Conservation (phyloP, 2,888 invertebrate species). For the Siphonodentalium dalli region DNA sequence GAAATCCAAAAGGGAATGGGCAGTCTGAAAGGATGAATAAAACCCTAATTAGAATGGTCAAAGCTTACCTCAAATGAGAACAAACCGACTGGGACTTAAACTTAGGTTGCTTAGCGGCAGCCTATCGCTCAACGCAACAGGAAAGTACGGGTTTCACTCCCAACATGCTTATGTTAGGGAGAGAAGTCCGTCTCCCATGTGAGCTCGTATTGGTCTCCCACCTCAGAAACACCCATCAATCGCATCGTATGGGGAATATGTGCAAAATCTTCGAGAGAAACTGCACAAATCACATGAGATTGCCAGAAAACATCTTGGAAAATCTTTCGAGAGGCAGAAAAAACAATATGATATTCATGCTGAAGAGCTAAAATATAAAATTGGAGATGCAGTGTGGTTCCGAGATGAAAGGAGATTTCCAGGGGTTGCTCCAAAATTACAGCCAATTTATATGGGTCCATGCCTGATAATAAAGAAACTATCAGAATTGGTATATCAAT, state of each 20-base stretch:
- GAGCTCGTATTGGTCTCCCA: constrained; percentile 8
- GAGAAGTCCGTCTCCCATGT: constrained; percentile 26
- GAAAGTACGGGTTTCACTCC: constrained; percentile 26
- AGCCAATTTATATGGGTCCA: background rate
- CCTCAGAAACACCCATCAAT: background rate
- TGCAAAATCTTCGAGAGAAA: constrained; percentile 3
- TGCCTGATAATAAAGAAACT: background rate
- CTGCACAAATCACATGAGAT: constrained; percentile 15
- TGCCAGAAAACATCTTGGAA: constrained; percentile 6
- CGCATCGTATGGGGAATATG: constrained; percentile 19
- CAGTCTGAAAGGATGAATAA: constrained; percentile 23
- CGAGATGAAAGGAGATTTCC: background rate
- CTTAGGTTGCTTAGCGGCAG: constrained; percentile 26
- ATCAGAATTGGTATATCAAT: background rate
- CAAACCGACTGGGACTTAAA: constrained; percentile 30
- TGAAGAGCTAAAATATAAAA: background rate
- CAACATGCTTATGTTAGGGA: constrained; percentile 29
- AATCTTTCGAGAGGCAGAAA: background rate
- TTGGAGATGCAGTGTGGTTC: background rate
- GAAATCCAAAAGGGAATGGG: constrained; percentile 28
- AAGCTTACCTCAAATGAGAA: constrained; percentile 21
- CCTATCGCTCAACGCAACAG: constrained; percentile 24
- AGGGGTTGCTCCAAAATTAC: background rate
- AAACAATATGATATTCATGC: background rate
- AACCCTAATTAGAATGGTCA: constrained; percentile 21